Percentiles rank a stretch among this genome's conserved stretches.
Evolutionary conservation across 2,888 invertebrate species (phyloP).

Genomic region (Antheraea assamensis): DNA sequence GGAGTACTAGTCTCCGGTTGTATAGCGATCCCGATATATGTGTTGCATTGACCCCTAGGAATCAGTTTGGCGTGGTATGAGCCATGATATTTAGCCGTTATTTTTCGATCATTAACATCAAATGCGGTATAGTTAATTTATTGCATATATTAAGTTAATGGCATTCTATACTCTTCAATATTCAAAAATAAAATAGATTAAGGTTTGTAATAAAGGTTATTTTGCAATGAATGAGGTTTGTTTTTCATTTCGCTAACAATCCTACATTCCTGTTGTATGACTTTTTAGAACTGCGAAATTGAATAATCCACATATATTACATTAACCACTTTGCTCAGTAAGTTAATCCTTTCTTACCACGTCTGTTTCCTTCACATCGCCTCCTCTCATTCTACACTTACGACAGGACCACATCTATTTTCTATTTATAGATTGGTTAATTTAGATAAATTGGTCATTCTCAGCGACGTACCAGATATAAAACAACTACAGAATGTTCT

Average conservation of each 20-base stretch:
- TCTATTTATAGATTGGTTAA: no score
- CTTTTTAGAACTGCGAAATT: neutral
- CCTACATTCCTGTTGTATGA: no score
- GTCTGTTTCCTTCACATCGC: no score
- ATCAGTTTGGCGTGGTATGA: neutral
- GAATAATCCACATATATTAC: no score
- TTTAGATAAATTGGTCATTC: neutral
- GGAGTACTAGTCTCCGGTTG: neutral
- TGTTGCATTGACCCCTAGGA: neutral
- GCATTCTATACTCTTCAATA: slow-evolving; percentile 26
- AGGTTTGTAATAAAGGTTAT: slow-evolving; percentile 35
- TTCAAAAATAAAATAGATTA: slow-evolving; percentile 24
- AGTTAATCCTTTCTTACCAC: no score
- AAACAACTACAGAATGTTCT: slow-evolving; percentile 27
- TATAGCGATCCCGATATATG: neutral
- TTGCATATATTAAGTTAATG: slow-evolving; percentile 1
- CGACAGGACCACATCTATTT: no score
- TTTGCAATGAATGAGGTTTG: slow-evolving; percentile 29
- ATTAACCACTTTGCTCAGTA: no score
- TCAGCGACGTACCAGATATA: neutral
- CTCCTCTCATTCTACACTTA: no score
- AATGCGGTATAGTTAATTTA: neutral
- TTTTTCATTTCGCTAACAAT: neutral
- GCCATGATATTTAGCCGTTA: neutral
- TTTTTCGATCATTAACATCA: neutral